Conservation (phyloP, 2,797 vertebrate species). For the Hapalemur alaotrensis region DNA sequence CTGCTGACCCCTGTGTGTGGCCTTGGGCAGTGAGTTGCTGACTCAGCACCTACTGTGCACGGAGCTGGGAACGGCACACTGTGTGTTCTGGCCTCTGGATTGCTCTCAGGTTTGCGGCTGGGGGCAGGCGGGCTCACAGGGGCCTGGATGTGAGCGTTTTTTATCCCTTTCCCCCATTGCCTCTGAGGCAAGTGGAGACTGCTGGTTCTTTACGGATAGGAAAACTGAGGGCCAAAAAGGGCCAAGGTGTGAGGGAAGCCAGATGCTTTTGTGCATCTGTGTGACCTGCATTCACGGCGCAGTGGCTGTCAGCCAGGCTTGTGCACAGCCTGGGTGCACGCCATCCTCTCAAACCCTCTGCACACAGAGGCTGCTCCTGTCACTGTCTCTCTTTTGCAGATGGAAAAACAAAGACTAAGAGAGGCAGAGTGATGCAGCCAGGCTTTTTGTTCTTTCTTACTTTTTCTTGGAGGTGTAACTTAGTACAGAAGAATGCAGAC, state of each 20-base stretch:
- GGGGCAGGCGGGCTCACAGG: neutral
- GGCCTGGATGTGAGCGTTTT: neutral
- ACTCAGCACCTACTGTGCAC: neutral
- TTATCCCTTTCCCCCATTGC: neutral
- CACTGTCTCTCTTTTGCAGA: neutral
- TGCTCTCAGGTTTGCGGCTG: neutral
- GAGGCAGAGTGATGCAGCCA: neutral
- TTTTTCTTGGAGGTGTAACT: neutral
- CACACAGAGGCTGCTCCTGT: neutral
- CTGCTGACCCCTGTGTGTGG: neutral
- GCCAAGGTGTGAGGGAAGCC: neutral
- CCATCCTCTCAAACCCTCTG: neutral
- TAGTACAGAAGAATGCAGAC: neutral
- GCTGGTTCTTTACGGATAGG: neutral
- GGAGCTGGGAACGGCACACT: neutral
- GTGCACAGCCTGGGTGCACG: rapidly evolving
- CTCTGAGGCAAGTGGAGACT: neutral
- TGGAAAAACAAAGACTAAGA: neutral
- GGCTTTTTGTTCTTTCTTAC: neutral
- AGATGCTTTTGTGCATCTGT: neutral
- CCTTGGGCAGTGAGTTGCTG: neutral
- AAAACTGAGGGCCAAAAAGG: neutral
- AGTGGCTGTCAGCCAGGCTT: neutral
- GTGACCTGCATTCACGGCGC: rapidly evolving
- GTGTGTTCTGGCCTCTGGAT: neutral